Conservation (phyloP, 2,797 vertebrate genomes). For the Catamblyrhynchus diadema region DNA sequence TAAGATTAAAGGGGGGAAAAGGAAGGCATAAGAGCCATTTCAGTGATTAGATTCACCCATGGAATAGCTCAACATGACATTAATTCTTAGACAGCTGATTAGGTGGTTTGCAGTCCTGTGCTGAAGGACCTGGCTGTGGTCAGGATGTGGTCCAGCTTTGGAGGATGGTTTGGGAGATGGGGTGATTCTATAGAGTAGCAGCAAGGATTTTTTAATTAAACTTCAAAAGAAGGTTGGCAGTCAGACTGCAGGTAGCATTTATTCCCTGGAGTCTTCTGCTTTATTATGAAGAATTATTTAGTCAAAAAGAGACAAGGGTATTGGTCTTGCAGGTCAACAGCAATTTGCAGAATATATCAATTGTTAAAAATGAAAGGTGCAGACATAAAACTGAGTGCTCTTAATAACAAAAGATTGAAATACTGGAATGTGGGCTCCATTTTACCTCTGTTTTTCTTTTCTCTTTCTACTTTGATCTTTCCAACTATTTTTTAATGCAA, state of each 20-base stretch:
- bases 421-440: neutral
- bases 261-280: neutral
- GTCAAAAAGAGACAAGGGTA: neutral
- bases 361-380: slow-evolving; percentile 38
- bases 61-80: neutral
- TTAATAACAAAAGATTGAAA: neutral
- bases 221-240: neutral
- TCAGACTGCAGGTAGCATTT: neutral
- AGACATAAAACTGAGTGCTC: neutral
- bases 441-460: neutral
- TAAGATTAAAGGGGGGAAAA: neutral
- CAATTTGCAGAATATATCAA: neutral
- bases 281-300: neutral
- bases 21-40: neutral
- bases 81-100: neutral
- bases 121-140: neutral
- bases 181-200: neutral
- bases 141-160: neutral
- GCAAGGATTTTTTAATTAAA: neutral
- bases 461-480: neutral
- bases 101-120: neutral
- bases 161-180: neutral
- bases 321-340: slow-evolving; percentile 20
- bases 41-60: neutral
- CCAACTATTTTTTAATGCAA: neutral